Evolutionary conservation across 2,797 vertebrate genomes (phyloP).

Genomic region (Manis crassicaudata): DNA sequence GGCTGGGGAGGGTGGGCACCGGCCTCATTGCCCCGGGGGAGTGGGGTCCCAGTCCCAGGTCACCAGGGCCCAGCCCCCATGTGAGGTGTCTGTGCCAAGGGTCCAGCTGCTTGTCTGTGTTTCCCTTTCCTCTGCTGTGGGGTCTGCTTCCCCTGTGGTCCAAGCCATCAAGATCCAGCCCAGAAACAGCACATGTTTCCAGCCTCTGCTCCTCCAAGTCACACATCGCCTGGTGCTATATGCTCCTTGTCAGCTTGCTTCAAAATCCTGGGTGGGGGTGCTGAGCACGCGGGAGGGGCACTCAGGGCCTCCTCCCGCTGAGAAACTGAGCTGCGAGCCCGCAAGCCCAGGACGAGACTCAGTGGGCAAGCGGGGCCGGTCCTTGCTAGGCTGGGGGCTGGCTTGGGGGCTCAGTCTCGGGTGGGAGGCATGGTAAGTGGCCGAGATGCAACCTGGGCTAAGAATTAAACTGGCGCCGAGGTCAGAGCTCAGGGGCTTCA

Average conservation of each 20-base stretch:
- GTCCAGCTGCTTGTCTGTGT: not conserved
- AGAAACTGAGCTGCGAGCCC: not conserved
- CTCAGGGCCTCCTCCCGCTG: not conserved
- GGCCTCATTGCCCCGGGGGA: not conserved
- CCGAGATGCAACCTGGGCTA: not conserved
- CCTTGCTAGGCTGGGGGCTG: not conserved
- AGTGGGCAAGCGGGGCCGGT: not conserved
- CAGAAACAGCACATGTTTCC: conserved; percentile 40
- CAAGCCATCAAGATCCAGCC: conserved; percentile 1
- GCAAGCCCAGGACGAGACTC: not conserved
- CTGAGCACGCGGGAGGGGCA: not conserved
- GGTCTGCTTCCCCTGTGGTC: not conserved
- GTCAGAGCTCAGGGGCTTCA: not conserved
- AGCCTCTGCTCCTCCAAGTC: conserved; percentile 28
- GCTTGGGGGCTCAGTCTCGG: not conserved
- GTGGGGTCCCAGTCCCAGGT: not conserved
- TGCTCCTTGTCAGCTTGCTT: not conserved
- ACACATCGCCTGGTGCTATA: not conserved
- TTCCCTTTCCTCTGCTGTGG: not conserved
- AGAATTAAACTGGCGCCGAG: not conserved
- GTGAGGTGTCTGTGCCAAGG: not conserved
- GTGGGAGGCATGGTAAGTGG: not conserved
- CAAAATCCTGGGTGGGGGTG: not conserved
- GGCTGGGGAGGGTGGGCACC: not conserved
- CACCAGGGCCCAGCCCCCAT: not conserved